Base-by-base conservation (phyloP, 2,888 invertebrate species). In the Lasioglossum villosulum region DNA sequence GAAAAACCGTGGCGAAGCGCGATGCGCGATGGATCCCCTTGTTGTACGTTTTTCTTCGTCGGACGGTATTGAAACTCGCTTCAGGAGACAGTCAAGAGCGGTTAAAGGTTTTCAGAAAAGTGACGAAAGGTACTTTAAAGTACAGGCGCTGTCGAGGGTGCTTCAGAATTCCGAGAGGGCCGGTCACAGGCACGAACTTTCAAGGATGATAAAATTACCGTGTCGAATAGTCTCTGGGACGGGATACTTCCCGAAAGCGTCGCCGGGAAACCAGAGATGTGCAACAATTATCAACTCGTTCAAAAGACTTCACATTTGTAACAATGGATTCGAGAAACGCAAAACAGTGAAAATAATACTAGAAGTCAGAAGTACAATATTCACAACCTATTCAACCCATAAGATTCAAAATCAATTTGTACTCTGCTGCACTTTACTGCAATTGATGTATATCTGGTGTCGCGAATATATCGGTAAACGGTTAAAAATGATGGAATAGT, bases 181-280 rank as follows among this genome's bases (percentile, higher is more conserved):
- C 48, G 59, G 63, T 37, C 45, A 37, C 45, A 70, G 71, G 75
- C 56, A 72, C 63, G 30, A 80, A 84, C 66, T 83, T 87, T 82
- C 72, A 82, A 89, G 73, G 68, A 80, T 82, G 72, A 87, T 86
- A 86, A 80, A 87, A 86, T 87, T 87, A 86, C 73, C 45, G 52
- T 59, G 68, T 66, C 74, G 37, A 78, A 78, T 39, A 63, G 63
- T 74, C 70, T 23, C 45, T 12, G 34, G 42, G 76, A 52, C 56
- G 73, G 23, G 56, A 42, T n/a, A 63, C 72, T 27, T 34, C 14
- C 30, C 45, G 10, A 19, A 52, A 34, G 74, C 52, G 52, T 12
- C 52, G n/a, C 52, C 30, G 70, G 68, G 48, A 68, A 34, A 45
- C 45, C 48, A 14, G 39, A 48, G 16, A 19, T 42, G 42, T 8